Conservation (phyloP, 2,888 invertebrate species). For the Morpho helenor region DNA sequence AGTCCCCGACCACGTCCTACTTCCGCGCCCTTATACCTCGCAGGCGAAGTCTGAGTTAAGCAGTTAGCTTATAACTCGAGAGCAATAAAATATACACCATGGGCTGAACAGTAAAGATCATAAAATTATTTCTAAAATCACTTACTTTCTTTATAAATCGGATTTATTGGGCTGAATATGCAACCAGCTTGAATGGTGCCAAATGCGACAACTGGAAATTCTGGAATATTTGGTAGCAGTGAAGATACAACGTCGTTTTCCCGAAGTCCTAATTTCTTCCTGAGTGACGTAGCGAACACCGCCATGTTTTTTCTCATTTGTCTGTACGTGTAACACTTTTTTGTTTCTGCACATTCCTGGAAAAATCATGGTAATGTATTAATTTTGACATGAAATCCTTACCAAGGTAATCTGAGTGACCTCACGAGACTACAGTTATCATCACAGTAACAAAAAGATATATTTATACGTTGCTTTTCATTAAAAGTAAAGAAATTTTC, state of each 20-base stretch:
- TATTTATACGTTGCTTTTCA: no score
- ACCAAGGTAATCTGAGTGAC: no score
- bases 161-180: constrained; percentile 86
- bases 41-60: no score
- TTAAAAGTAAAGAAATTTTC: no score
- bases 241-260: constrained; percentile 83
- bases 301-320: constrained; percentile 77
- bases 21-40: no score
- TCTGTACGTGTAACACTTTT: constrained; percentile 60
- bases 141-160: constrained; percentile 83
- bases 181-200: constrained; percentile 86
- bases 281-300: constrained; percentile 81
- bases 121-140: background rate
- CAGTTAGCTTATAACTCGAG: no score
- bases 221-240: constrained; percentile 86
- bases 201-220: constrained; percentile 82
- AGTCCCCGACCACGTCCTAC: no score
- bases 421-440: no score
- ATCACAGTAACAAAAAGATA: no score
- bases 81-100: no score
- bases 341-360: constrained; percentile 68
- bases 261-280: constrained; percentile 81
- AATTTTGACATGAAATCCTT: no score
- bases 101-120: no score
- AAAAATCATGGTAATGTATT: background rate